phyloP scores from a whole-genome alignment of 2,113 vertebrate species.

The Pristiophorus japonicus region DNA sequence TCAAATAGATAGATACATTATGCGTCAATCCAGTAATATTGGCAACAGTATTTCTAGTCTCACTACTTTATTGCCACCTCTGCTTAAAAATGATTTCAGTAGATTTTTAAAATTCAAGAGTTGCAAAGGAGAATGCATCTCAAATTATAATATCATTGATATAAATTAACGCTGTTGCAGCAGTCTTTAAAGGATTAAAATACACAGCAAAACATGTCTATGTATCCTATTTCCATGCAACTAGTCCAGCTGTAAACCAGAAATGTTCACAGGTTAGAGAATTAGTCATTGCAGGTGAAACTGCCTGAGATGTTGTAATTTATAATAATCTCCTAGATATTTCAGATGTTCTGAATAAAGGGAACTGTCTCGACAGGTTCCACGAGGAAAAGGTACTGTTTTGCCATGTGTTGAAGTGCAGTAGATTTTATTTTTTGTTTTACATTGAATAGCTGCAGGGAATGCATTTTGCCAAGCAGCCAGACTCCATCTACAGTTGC shows the following conservation, averaged over 20 bases:
- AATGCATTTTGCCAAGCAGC: slow-evolving; percentile 90
- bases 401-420: not conserved
- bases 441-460: slow-evolving; percentile 67
- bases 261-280: too few relatives aligned
- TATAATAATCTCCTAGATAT: not conserved
- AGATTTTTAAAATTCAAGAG: not conserved
- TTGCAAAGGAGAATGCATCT: not conserved
- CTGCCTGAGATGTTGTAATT: not conserved
- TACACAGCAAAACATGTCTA: not conserved
- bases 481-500: slow-evolving; percentile 91
- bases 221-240: too few relatives aligned
- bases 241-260: not conserved
- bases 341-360: not conserved
- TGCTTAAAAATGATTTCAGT: not conserved
- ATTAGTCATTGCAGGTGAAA: not conserved
- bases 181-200: not conserved
- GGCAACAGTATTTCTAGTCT: not conserved
- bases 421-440: not conserved
- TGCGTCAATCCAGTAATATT: not conserved
- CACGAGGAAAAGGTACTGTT: too few relatives aligned
- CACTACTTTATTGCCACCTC: not conserved
- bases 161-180: not conserved
- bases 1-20: too few relatives aligned
- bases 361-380: not conserved
- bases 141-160: not conserved